Percentiles rank a stretch among this genome's conserved stretches.
Conservation (phyloP, 1,140 invertebrate species). For the Hormaphis cornu region DNA sequence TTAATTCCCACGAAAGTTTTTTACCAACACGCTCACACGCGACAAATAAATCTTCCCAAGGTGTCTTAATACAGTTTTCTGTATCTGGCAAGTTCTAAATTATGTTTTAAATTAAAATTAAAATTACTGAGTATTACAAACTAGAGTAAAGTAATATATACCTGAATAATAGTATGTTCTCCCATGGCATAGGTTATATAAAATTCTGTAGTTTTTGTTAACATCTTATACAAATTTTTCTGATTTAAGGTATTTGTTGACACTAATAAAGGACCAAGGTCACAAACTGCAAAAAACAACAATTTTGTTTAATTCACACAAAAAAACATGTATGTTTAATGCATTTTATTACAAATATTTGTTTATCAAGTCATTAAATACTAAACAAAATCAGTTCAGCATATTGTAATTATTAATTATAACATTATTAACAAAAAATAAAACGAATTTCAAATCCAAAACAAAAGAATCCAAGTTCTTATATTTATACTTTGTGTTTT, state of each 20-base stretch:
- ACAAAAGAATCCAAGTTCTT: no score
- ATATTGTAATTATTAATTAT: no score
- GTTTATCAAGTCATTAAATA: no score
- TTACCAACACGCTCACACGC: slow-evolving; percentile 63
- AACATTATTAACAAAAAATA: no score
- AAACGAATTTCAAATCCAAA: no score
- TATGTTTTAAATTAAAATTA: not conserved
- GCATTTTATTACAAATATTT: no score
- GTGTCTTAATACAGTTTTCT: slow-evolving; percentile 53
- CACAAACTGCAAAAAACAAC: slow-evolving; percentile 48
- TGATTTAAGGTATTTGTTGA: slow-evolving; percentile 51
- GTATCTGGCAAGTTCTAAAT: slow-evolving; percentile 40
- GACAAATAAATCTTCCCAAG: slow-evolving; percentile 70
- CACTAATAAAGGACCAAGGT: slow-evolving; percentile 62
- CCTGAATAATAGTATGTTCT: slow-evolving; percentile 15
- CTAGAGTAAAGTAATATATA: slow-evolving; percentile 11
- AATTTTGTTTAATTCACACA: not conserved
- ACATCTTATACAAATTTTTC: slow-evolving; percentile 56
- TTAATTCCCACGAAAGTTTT: slow-evolving; percentile 71
- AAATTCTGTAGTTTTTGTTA: slow-evolving; percentile 52
- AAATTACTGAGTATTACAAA: not conserved
- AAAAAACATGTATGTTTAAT: not conserved
- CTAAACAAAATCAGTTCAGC: no score
- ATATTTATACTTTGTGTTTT: no score
- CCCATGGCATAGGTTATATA: slow-evolving; percentile 32